phyloP scores from a whole-genome alignment of 1,140 invertebrate genomes.

The Macrobrachium rosenbergii region DNA sequence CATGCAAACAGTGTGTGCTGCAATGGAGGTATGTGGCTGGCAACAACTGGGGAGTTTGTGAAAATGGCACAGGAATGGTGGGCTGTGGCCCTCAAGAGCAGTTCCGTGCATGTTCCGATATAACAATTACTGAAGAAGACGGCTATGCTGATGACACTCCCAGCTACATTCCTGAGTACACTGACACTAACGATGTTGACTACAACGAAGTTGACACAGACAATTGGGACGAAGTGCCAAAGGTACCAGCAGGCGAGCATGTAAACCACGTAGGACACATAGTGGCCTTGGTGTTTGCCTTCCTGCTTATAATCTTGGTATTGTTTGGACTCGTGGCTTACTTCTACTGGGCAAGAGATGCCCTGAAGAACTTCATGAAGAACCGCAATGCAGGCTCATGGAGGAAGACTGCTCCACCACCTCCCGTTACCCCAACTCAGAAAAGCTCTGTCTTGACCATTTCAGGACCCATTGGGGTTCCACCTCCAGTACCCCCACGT shows the following conservation, averaged over 20 bases:
- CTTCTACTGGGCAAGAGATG: constrained; percentile 65
- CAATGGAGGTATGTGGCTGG: constrained; percentile 85
- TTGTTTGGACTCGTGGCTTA: constrained; percentile 56
- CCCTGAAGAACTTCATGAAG: constrained; percentile 59
- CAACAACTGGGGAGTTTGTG: constrained; percentile 72
- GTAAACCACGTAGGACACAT: constrained; percentile 56
- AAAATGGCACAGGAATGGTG: constrained; percentile 75
- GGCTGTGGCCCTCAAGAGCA: constrained; percentile 90
- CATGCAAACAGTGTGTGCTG: constrained; percentile 83
- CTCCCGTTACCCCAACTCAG: constrained; percentile 21
- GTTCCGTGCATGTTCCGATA: constrained; percentile 88
- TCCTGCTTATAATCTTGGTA: constrained; percentile 59
- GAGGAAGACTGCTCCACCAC: constrained; percentile 44
- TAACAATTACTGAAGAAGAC: constrained; percentile 76
- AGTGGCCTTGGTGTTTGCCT: constrained; percentile 57
- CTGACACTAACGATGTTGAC: constrained; percentile 56
- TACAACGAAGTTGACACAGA: constrained; percentile 61
- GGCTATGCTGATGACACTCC: constrained; percentile 67
- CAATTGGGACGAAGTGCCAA: constrained; percentile 14
- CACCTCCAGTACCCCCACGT: constrained; percentile 54
- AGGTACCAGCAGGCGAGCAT: constrained; percentile 22
- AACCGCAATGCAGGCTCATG: constrained; percentile 12
- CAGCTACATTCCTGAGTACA: constrained; percentile 47
- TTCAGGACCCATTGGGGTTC: constrained; percentile 42
- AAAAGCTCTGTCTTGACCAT: constrained; percentile 45